Evolutionary conservation across 2,888 invertebrate species (phyloP).

Genomic region (Baccha elongata): DNA sequence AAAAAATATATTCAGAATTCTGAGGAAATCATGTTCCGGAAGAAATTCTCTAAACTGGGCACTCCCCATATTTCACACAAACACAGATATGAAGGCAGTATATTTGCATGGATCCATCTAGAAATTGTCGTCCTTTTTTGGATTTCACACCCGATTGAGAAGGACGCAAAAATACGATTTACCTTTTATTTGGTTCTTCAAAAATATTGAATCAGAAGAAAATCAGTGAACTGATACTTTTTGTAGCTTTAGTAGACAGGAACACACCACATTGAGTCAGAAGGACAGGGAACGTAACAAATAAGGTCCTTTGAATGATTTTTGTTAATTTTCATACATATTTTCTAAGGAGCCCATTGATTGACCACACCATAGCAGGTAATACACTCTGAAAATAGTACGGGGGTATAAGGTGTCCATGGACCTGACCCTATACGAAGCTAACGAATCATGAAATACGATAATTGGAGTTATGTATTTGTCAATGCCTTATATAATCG

Average conservation of each 20-base stretch:
- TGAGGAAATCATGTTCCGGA: conserved; percentile 70
- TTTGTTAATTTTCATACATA: conserved; percentile 70
- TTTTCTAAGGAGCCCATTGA: conserved; percentile 14
- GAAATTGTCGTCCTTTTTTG: conserved; percentile 49
- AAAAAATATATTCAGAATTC: conserved; percentile 57
- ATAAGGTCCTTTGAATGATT: conserved; percentile 62
- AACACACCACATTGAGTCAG: not conserved
- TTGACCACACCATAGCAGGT: not conserved
- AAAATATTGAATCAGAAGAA: conserved; percentile 70
- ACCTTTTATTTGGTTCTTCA: conserved; percentile 58
- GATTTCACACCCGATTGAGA: conserved; percentile 72
- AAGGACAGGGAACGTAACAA: not conserved
- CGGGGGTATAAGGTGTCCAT: conserved; percentile 43
- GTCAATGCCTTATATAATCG: conserved; percentile 71
- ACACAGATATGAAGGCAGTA: too few species aligned
- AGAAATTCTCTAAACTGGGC: conserved; percentile 41
- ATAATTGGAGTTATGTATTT: conserved; percentile 75
- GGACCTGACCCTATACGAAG: conserved; percentile 67
- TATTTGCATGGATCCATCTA: conserved; percentile 14
- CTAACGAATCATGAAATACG: conserved; percentile 77
- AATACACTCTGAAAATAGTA: not conserved
- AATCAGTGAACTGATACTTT: conserved; percentile 64
- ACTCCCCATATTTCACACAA: not conserved
- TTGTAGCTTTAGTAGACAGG: conserved; percentile 13
- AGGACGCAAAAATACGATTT: conserved; percentile 40